A percentile compares a stretch with the other conserved stretches of the same genome.
These are phyloP conservation scores for Chinchilla lanigera DNA, from an alignment of 2,113 vertebrate genomes.

Conservation along the genomic window DNA sequence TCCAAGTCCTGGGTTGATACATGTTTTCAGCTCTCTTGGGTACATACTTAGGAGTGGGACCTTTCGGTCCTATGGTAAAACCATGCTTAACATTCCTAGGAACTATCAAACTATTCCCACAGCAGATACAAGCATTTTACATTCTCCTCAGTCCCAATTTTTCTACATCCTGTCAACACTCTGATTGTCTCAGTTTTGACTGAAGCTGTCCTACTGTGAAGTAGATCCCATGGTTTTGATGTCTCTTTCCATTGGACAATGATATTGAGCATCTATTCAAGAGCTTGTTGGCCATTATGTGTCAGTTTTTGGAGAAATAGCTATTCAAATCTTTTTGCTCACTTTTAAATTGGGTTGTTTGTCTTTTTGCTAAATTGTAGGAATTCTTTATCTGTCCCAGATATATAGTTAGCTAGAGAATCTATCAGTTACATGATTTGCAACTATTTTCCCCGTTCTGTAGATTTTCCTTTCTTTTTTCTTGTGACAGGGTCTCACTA, in stretches of 20 bases:
- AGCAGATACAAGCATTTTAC: background rate
- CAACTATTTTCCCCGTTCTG: background rate
- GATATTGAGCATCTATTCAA: background rate
- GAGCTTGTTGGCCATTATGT: background rate
- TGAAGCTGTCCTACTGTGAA: background rate
- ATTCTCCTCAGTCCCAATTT: background rate
- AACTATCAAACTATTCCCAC: background rate
- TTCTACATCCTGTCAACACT: background rate
- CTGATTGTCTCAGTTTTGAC: background rate
- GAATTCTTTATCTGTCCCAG: background rate
- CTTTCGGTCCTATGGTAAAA: background rate
- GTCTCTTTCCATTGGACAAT: slow-evolving; percentile 19
- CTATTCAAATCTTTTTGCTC: background rate
- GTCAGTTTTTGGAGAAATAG: background rate
- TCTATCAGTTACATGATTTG: background rate
- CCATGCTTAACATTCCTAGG: background rate
- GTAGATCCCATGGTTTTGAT: background rate
- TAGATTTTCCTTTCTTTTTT: background rate
- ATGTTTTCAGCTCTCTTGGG: background rate
- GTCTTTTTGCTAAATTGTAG: slow-evolving; percentile 31
- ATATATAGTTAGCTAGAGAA: background rate
- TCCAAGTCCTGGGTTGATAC: background rate
- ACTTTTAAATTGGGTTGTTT: slow-evolving; percentile 1
- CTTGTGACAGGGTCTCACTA: background rate
- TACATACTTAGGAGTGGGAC: background rate